A percentile compares a stretch with the other conserved stretches of the same genome.
Conservation (phyloP, 2,888 invertebrate species). For the Agrochola macilenta region DNA sequence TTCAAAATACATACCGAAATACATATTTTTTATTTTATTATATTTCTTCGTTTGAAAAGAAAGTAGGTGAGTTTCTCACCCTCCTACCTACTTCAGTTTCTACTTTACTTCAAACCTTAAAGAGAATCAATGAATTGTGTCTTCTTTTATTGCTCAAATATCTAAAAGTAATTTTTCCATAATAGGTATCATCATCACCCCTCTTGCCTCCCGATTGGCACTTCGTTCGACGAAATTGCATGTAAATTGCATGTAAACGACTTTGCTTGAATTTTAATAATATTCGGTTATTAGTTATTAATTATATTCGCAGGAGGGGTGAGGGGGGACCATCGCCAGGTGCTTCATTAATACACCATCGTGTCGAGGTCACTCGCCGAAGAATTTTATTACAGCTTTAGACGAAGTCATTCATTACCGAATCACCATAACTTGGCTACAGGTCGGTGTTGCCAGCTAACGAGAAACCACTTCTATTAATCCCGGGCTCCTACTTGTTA, state of each 20-base stretch:
- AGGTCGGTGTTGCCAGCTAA: slow-evolving; percentile 16
- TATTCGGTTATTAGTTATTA: slow-evolving; percentile 36
- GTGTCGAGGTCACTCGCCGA: slow-evolving; percentile 15
- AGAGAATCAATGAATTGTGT: neutral
- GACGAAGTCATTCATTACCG: slow-evolving; percentile 23
- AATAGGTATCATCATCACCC: slow-evolving; percentile 13
- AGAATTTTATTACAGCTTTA: slow-evolving; percentile 18
- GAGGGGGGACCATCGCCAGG: neutral
- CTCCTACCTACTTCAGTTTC: too few relatives aligned
- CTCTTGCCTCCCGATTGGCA: slow-evolving; percentile 8
- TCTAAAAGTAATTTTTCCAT: slow-evolving; percentile 34
- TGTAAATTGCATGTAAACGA: slow-evolving; percentile 25
- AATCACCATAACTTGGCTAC: slow-evolving; percentile 15
- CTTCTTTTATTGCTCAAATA: slow-evolving; percentile 21
- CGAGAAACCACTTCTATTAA: slow-evolving; percentile 37
- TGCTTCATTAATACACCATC: slow-evolving; percentile 18
- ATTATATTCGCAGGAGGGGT: slow-evolving; percentile 8
- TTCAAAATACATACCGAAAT: too few relatives aligned
- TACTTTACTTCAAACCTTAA: neutral
- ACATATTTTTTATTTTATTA: too few relatives aligned
- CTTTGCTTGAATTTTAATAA: slow-evolving; percentile 44
- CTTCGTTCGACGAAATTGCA: slow-evolving; percentile 22
- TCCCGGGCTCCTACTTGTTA: slow-evolving; percentile 7
- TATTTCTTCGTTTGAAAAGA: neutral
- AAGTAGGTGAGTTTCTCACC: neutral